Percentiles rank a stretch among this genome's conserved stretches.
phyloP scores from a whole-genome alignment of 2,797 vertebrate genomes.

The Lepus townsendii region DNA sequence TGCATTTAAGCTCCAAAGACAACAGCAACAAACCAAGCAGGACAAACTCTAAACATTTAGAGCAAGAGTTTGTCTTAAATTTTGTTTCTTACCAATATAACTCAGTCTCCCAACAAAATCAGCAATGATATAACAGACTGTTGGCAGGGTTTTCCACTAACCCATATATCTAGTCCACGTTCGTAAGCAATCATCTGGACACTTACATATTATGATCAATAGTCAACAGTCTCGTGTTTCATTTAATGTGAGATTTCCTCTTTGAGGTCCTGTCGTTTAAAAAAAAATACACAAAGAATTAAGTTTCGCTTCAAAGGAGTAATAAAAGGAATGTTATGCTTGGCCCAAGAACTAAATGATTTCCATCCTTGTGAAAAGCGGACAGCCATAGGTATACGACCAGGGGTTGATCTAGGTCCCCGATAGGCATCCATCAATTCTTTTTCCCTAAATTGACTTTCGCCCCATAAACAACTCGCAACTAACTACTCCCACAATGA shows the following conservation, averaged over 20 bases:
- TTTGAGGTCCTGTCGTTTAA: constrained; percentile 69
- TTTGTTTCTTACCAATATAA: constrained; percentile 53
- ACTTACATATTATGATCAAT: constrained; percentile 68
- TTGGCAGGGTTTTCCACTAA: constrained; percentile 29
- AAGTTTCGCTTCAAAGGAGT: constrained; percentile 61
- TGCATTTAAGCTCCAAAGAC: constrained; percentile 40
- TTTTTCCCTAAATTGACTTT: constrained; percentile 31
- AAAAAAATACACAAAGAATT: constrained; percentile 67
- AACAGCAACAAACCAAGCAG: background rate
- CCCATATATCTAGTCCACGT: background rate
- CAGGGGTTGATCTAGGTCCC: background rate
- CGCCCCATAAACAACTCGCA: background rate
- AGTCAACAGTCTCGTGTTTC: constrained; percentile 64
- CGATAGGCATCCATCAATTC: background rate
- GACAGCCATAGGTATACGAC: constrained; percentile 4
- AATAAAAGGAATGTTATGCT: constrained; percentile 70
- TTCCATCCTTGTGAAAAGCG: constrained; percentile 69
- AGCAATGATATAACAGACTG: background rate
- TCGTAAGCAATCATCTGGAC: constrained; percentile 66
- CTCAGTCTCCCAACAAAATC: constrained; percentile 32
- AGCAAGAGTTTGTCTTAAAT: background rate
- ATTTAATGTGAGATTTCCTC: constrained; percentile 73
- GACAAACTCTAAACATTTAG: background rate
- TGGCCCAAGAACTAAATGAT: constrained; percentile 69
- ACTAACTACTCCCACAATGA: constrained; percentile 1